phyloP scores from a whole-genome alignment of 2,797 vertebrate species.

The Gambelia wislizenii region DNA sequence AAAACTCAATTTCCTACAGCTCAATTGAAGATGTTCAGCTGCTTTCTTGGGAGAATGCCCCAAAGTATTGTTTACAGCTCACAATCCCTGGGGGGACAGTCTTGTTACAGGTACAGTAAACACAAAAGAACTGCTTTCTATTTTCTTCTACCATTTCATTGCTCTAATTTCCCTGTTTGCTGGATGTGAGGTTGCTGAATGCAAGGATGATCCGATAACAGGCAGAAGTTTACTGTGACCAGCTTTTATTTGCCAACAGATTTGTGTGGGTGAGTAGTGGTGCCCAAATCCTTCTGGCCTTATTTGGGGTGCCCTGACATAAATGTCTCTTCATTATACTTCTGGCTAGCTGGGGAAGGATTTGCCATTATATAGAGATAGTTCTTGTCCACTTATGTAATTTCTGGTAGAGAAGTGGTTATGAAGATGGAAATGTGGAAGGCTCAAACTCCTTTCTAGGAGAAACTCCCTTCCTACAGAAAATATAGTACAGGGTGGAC shows the following conservation, averaged over 20 bases:
- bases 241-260: slow-evolving; percentile 37
- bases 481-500: neutral
- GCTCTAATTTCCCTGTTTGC: slow-evolving; percentile 19
- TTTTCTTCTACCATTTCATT: neutral
- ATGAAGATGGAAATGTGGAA: neutral
- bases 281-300: neutral
- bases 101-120: slow-evolving; percentile 91
- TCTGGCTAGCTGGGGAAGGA: neutral
- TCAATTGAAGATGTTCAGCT: slow-evolving; percentile 98
- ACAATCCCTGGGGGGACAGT: slow-evolving; percentile 95
- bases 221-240: neutral
- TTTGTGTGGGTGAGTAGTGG: neutral
- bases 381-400: neutral
- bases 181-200: neutral
- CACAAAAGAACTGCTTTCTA: slow-evolving; percentile 42
- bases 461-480: neutral
- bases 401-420: neutral
- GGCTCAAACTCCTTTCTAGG: neutral
- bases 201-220: neutral
- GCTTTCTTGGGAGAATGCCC: slow-evolving; percentile 98
- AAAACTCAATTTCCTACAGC: slow-evolving; percentile 95
- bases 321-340: neutral
- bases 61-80: slow-evolving; percentile 99
- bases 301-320: neutral
- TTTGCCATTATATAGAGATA: neutral